A percentile compares a stretch with the other conserved stretches of the same genome.
Conservation (phyloP, 2,797 vertebrate genomes). For the Graptemys geographica region DNA sequence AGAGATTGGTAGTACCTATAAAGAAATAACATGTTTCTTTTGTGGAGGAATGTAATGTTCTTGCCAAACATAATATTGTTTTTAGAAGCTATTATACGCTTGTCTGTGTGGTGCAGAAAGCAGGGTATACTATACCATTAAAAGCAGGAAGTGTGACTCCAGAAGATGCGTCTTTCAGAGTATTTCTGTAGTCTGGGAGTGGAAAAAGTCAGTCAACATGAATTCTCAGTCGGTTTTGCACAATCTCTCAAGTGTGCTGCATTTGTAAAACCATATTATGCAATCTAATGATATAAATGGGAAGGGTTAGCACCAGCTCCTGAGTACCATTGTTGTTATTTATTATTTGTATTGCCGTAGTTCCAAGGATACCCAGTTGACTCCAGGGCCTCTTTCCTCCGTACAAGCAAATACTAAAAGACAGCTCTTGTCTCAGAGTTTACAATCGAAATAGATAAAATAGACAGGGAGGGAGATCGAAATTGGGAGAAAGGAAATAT, state of each 20-base stretch:
- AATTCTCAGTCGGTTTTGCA: slow-evolving; percentile 14
- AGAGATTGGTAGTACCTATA: slow-evolving; percentile 30
- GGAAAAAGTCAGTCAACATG: background rate
- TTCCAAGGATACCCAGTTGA: background rate
- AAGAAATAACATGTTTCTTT: background rate
- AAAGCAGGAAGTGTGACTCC: background rate
- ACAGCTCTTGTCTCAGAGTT: slow-evolving; percentile 10
- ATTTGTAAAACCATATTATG: background rate
- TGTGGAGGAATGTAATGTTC: background rate
- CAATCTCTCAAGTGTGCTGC: background rate
- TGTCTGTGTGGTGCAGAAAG: slow-evolving; percentile 3
- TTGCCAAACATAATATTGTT: slow-evolving; percentile 19
- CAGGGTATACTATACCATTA: background rate
- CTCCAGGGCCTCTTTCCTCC: background rate
- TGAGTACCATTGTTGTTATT: background rate
- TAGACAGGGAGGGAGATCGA: background rate
- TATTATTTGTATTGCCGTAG: background rate
- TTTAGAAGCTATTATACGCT: slow-evolving; percentile 16
- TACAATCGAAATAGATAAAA: background rate
- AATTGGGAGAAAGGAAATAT: background rate
- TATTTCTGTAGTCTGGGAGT: background rate
- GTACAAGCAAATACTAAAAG: background rate
- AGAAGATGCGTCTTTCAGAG: slow-evolving; percentile 1
- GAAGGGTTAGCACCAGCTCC: background rate
- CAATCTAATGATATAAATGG: background rate